Conservation (phyloP, 1,140 invertebrate species). For the Zaprionus gabonicus region DNA sequence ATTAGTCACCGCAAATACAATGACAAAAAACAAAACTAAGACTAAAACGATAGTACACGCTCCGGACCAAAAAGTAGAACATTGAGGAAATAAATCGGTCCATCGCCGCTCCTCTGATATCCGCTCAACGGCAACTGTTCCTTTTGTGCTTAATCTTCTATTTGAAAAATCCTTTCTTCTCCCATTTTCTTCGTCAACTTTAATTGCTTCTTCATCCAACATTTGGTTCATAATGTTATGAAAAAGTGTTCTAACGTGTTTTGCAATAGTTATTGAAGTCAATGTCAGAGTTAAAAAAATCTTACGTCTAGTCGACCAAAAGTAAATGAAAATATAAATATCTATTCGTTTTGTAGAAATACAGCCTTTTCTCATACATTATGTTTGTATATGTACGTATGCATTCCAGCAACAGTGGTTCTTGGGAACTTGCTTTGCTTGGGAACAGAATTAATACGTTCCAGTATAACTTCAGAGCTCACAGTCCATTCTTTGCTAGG, state of each 20-base stretch:
- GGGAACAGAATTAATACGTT: neutral
- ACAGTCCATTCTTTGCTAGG: neutral
- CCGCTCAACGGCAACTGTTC: neutral
- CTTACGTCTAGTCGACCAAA: neutral
- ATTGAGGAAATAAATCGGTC: neutral
- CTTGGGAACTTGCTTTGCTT: neutral
- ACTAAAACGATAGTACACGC: neutral
- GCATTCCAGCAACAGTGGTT: too few species aligned
- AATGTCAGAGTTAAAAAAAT: neutral
- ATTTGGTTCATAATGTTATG: too few species aligned
- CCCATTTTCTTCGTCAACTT: neutral
- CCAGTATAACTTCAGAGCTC: neutral
- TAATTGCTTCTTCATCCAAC: too few species aligned
- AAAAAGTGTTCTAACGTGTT: too few species aligned
- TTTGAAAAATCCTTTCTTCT: neutral
- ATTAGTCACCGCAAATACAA: slow-evolving; percentile 8
- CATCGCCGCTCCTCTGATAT: neutral
- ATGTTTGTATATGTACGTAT: too few species aligned
- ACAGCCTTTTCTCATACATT: neutral
- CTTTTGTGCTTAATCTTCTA: too few species aligned
- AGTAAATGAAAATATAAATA: neutral
- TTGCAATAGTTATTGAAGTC: neutral
- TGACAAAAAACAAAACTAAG: neutral
- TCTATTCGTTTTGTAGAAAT: too few species aligned
- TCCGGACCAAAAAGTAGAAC: neutral